Evolutionary conservation across 2,113 vertebrate species (phyloP), one percentile per base, ranked within the genome.

Genomic region (Cyphomyrus discorhynchus): DNA sequence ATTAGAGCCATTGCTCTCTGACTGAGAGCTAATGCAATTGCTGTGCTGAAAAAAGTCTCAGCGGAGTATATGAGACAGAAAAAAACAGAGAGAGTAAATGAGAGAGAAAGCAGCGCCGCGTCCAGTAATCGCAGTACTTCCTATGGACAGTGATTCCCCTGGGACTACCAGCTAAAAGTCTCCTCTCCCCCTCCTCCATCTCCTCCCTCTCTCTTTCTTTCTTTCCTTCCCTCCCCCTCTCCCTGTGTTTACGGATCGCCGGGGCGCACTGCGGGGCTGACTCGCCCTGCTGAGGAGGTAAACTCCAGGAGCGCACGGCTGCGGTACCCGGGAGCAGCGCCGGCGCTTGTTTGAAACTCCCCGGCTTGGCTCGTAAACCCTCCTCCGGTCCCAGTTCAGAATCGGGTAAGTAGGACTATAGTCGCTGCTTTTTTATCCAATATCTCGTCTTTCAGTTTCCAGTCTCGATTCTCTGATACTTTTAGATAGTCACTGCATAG

Each of bases 221-320:
- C n/a, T 39, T 89, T 89, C 77, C 49, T 45, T 90, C 77, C 83
- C 91, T 91, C 85, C 85, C 35, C 89, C 62, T 80, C 66, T 92
- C 86, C 89, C 86, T 92, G 89, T 86, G 88, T 87, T 74, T 49
- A 62, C 49, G 91, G 74, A 80, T 42, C 74, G 35, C 74, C 92
- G 89, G 90, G 91, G 82, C 82, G 45, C 82, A 84, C 82, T 46
- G 82, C 82, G 42, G 45, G 82, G 42, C 42, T 9, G 82, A 84
- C 45, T 84, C 82, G 45, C 45, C 82, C 82, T 47, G 82, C 45
- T 84, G 42, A 84, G 42, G 82, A 84, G 82, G 82, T 84, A 46
- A 84, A 84, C 82, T 84, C 82, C 45, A n/a, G 82, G 82, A 84
- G 82, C 82, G 17, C 45, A 47, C 17, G 82, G 39, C 82, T 27